Conservation (phyloP, 2,888 invertebrate genomes). For the Ecliptopera silaceata region DNA sequence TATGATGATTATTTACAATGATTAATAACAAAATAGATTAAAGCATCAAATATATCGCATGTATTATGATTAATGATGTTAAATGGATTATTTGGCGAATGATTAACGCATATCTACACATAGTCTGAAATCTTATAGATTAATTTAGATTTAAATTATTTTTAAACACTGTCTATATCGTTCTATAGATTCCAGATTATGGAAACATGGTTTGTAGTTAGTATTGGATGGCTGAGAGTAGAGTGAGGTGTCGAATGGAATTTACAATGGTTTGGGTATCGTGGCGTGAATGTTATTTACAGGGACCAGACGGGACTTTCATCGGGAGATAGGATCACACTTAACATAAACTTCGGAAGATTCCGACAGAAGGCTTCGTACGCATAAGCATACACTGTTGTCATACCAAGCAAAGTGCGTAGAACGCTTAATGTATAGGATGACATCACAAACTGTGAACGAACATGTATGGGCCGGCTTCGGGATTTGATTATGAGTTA, state of each 20-base stretch:
- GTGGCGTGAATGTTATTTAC: constrained; percentile 22
- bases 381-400: background rate
- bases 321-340: constrained; percentile 4
- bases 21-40: constrained; percentile 17
- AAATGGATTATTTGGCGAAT: constrained; percentile 21
- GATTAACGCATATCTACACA: constrained; percentile 10
- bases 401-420: background rate
- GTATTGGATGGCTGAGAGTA: constrained; percentile 19
- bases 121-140: constrained; percentile 4
- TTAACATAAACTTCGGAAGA: background rate
- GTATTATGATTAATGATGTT: constrained; percentile 30
- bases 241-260: constrained; percentile 22
- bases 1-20: constrained; percentile 21
- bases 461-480: background rate
- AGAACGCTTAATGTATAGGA: background rate
- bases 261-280: constrained; percentile 29
- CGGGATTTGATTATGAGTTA: constrained; percentile 20
- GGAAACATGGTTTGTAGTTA: constrained; percentile 13
- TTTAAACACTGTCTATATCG: background rate
- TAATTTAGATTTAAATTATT: background rate
- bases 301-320: constrained; percentile 3
- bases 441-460: background rate
- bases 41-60: constrained; percentile 19
- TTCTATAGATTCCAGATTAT: constrained; percentile 27
- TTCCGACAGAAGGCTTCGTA: background rate